A percentile compares a stretch with the other conserved stretches of the same genome.
Conservation (phyloP, 2,888 invertebrate species). For the Nomada ruficornis region DNA sequence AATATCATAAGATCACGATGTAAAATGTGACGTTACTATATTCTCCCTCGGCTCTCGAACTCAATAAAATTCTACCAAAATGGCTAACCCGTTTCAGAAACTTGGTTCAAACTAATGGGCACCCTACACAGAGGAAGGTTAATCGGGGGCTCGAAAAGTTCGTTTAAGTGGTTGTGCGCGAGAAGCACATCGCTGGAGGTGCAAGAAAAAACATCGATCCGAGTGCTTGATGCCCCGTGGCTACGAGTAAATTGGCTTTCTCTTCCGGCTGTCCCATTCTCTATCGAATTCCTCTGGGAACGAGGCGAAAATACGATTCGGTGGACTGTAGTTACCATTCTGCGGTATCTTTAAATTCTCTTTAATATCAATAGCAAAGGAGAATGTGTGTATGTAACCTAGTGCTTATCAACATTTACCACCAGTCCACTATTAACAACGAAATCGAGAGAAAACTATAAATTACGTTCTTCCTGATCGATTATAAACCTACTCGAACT, state of each 20-base stretch:
- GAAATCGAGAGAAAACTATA: too few relatives aligned
- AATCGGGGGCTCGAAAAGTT: constrained; percentile 30
- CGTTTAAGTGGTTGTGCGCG: constrained; percentile 41
- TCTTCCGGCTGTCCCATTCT: background rate
- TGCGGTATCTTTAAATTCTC: background rate
- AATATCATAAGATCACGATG: background rate
- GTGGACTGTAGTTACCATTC: background rate
- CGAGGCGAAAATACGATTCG: background rate
- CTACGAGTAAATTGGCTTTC: constrained; percentile 18
- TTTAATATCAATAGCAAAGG: background rate
- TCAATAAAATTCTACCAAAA: background rate
- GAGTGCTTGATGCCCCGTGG: constrained; percentile 39
- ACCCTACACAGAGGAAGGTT: constrained; percentile 38
- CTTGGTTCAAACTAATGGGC: constrained; percentile 49
- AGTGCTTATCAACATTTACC: too few relatives aligned
- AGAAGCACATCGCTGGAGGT: constrained; percentile 49
- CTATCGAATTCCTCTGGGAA: constrained; percentile 7
- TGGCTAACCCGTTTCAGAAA: constrained; percentile 3
- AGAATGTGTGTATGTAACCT: background rate
- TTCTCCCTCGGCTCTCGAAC: background rate
- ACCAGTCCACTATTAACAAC: too few relatives aligned
- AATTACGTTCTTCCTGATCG: too few relatives aligned
- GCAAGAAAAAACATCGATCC: constrained; percentile 53
- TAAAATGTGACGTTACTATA: background rate
- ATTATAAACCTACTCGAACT: too few relatives aligned